phyloP scores from a whole-genome alignment of 2,888 invertebrate genomes.

The Hydroisotoma schaefferi region DNA sequence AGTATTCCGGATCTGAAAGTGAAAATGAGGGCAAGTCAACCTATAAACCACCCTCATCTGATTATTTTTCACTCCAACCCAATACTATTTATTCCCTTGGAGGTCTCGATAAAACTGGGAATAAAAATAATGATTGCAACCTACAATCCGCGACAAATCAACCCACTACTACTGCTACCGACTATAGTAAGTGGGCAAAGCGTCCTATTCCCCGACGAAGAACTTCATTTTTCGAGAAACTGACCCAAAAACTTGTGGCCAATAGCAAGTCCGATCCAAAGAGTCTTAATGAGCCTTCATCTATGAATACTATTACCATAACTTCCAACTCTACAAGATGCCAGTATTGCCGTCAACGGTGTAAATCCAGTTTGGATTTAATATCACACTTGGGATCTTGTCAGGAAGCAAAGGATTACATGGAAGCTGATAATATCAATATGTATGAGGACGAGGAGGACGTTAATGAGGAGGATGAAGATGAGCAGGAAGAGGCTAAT shows the following conservation, averaged over 20 bases:
- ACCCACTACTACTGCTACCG: too few relatives aligned
- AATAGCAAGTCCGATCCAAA: constrained; percentile 10
- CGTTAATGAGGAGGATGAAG: constrained; percentile 22
- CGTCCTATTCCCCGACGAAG: constrained; percentile 8
- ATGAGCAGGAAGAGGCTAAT: constrained; percentile 15
- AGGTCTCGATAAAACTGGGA: too few relatives aligned
- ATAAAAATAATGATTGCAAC: too few relatives aligned
- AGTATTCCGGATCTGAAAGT: too few relatives aligned
- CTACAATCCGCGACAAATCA: too few relatives aligned
- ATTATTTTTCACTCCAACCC: too few relatives aligned
- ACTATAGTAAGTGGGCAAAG: too few relatives aligned
- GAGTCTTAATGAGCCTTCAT: background rate
- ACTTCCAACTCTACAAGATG: constrained; percentile 57
- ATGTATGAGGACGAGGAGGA: too few relatives aligned
- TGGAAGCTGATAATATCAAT: constrained; percentile 12
- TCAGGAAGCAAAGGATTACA: constrained; percentile 54
- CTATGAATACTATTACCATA: constrained; percentile 6
- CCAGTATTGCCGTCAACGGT: constrained; percentile 79
- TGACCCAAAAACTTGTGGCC: constrained; percentile 29
- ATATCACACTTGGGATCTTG: constrained; percentile 72
- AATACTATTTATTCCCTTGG: too few relatives aligned
- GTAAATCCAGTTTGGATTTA: constrained; percentile 77
- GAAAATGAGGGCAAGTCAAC: too few relatives aligned
- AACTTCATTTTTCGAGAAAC: constrained; percentile 23
- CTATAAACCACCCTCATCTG: too few relatives aligned